Percentiles rank a stretch among this genome's conserved stretches.
phyloP scores from a whole-genome alignment of 2,797 vertebrate species.

The Tinamus major region DNA sequence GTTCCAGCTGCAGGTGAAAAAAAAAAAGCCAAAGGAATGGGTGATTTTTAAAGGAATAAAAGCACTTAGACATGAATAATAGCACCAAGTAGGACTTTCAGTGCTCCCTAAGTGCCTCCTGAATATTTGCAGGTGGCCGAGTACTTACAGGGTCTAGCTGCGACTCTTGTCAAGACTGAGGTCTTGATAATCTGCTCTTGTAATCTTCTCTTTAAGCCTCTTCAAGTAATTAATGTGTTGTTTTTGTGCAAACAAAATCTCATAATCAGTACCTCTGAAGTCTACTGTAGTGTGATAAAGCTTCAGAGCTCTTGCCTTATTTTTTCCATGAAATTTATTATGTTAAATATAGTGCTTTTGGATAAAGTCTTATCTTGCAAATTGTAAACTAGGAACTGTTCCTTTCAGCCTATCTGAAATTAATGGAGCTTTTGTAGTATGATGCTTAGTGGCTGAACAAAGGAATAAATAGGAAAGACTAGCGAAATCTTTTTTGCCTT shows the following conservation, averaged over 20 bases:
- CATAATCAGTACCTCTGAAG: constrained; percentile 26
- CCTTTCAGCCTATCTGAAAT: constrained; percentile 1
- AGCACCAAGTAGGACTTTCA: neutral
- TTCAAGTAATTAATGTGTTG: constrained; percentile 49
- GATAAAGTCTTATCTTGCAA: constrained; percentile 13
- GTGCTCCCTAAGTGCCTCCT: neutral
- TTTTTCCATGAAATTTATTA: constrained; percentile 17
- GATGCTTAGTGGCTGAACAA: neutral
- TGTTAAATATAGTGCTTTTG: neutral
- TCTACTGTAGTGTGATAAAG: constrained; percentile 31
- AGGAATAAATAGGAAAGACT: neutral
- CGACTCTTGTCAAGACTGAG: constrained; percentile 35
- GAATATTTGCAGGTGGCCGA: neutral
- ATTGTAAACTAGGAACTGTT: constrained; percentile 4
- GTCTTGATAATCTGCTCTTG: constrained; percentile 44
- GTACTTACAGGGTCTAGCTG: constrained; percentile 29
- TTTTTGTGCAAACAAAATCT: constrained; percentile 27
- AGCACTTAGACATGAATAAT: neutral
- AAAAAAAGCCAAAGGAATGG: neutral
- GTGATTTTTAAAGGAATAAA: constrained; percentile 35
- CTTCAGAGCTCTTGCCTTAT: constrained; percentile 16
- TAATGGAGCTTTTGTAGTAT: neutral
- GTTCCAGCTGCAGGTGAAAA: neutral
- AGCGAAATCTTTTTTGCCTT: neutral
- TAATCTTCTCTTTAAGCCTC: constrained; percentile 50